Evolutionary conservation across 2,888 invertebrate genomes (phyloP).

Genomic region (Lissocephala sabroskyi): DNA sequence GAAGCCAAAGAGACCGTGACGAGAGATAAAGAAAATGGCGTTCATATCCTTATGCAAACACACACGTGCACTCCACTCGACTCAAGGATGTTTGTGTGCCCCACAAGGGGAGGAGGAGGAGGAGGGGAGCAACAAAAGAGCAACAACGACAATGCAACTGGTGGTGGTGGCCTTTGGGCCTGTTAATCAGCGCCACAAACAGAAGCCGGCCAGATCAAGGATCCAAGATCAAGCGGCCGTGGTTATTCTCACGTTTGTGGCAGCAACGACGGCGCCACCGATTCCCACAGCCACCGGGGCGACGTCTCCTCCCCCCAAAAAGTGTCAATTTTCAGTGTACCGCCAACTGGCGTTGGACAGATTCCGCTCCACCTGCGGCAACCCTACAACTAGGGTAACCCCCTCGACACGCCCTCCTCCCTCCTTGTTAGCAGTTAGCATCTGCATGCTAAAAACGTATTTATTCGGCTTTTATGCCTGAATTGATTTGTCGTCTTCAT

Average conservation of each 20-base stretch:
- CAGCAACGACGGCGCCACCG: no score
- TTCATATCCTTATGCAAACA: slow-evolving; percentile 58
- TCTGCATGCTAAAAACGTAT: slow-evolving; percentile 64
- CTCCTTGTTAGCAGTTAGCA: slow-evolving; percentile 60
- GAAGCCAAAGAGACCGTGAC: not conserved
- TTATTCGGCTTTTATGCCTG: slow-evolving; percentile 66
- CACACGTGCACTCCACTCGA: slow-evolving; percentile 50
- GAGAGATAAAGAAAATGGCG: slow-evolving; percentile 46
- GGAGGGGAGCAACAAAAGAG: slow-evolving; percentile 10
- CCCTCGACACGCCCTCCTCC: not conserved
- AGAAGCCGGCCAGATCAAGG: no score
- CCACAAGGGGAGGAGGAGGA: slow-evolving; percentile 7
- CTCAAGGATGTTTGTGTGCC: slow-evolving; percentile 45
- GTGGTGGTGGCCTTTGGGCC: no score
- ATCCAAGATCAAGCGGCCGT: slow-evolving; percentile 4
- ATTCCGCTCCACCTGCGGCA: not conserved
- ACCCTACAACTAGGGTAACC: not conserved
- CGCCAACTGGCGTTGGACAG: not conserved
- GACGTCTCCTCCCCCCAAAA: slow-evolving; percentile 17
- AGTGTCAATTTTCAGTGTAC: slow-evolving; percentile 5
- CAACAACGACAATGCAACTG: slow-evolving; percentile 4
- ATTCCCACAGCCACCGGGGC: not conserved
- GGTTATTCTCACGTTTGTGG: no score
- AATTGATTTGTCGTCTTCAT: slow-evolving; percentile 65
- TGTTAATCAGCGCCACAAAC: no score